A percentile compares a stretch with the other conserved stretches of the same genome.
phyloP scores from a whole-genome alignment of 1,140 invertebrate species.

The Fopius arisanus region DNA sequence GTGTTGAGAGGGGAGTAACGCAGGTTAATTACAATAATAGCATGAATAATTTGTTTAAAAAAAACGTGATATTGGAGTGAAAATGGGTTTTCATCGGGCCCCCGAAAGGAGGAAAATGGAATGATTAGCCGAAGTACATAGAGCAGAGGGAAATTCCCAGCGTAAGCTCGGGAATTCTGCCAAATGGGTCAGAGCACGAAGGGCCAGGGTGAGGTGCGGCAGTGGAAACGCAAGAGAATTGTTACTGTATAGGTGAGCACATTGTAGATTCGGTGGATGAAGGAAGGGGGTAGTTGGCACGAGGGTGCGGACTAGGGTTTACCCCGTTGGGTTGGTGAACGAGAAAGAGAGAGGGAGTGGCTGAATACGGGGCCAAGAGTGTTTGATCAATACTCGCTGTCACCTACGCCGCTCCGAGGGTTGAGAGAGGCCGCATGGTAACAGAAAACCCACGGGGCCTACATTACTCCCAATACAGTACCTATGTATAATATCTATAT shows the following conservation, averaged over 20 bases:
- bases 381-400: conserved; percentile 56
- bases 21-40: too few species aligned
- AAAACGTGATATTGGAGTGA: too few species aligned
- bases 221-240: conserved; percentile 37
- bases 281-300: conserved; percentile 17
- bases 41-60: too few species aligned
- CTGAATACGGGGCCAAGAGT: conserved; percentile 33
- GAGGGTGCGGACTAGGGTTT: conserved; percentile 28
- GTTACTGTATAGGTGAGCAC: conserved; percentile 17
- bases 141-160: conserved; percentile 39
- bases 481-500: neutral
- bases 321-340: neutral
- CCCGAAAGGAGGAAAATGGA: conserved; percentile 27
- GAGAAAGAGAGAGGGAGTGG: conserved; percentile 9
- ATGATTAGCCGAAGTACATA: conserved; percentile 43
- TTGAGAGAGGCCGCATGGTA: conserved; percentile 48
- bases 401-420: conserved; percentile 45
- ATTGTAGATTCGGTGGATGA: conserved; percentile 19
- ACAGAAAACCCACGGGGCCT: conserved; percentile 44
- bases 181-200: conserved; percentile 48
- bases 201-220: conserved; percentile 17
- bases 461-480: conserved; percentile 36
- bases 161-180: conserved; percentile 53
- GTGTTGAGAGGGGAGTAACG: too few species aligned
- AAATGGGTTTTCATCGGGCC: neutral